Percentiles rank a stretch among this genome's conserved stretches.
Conservation (phyloP, 2,113 vertebrate species). For the Stictonetta naevosa region DNA sequence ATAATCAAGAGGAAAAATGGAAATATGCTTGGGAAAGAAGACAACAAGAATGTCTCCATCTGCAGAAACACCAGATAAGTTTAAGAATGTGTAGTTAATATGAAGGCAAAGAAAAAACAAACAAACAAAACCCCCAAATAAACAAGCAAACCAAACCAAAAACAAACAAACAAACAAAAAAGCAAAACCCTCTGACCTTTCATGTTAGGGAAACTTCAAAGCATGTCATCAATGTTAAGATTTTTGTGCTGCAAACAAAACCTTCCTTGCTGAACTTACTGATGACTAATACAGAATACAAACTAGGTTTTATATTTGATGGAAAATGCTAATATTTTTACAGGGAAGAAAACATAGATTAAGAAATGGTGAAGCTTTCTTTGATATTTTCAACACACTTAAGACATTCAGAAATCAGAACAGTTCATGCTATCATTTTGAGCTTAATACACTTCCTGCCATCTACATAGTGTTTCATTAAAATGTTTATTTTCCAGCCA, state of each 20-base stretch:
- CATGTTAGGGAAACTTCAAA: not conserved
- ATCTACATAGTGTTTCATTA: not conserved
- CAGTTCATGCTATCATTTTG: not conserved
- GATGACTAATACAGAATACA: not conserved
- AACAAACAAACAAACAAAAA: not conserved
- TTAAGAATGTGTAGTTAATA: not conserved
- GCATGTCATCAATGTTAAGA: not conserved
- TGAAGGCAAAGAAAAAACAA: not conserved
- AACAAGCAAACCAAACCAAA: too few relatives aligned
- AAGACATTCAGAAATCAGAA: not conserved
- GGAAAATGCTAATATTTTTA: not conserved
- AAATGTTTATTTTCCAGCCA: not conserved
- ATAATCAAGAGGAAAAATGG: not conserved
- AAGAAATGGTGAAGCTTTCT: not conserved
- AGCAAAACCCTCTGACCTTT: not conserved
- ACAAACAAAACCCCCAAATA: too few relatives aligned
- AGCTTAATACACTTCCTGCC: not conserved
- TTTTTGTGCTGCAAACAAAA: not conserved
- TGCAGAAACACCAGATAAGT: not conserved
- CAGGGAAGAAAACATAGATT: not conserved
- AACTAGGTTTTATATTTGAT: not conserved
- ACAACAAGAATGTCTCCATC: accelerated
- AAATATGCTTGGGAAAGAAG: not conserved
- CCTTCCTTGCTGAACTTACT: not conserved
- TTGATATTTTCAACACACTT: not conserved